These are phyloP conservation scores for Sander lucioperca DNA, from an alignment of 2,113 vertebrate genomes.

Conservation along the genomic window DNA sequence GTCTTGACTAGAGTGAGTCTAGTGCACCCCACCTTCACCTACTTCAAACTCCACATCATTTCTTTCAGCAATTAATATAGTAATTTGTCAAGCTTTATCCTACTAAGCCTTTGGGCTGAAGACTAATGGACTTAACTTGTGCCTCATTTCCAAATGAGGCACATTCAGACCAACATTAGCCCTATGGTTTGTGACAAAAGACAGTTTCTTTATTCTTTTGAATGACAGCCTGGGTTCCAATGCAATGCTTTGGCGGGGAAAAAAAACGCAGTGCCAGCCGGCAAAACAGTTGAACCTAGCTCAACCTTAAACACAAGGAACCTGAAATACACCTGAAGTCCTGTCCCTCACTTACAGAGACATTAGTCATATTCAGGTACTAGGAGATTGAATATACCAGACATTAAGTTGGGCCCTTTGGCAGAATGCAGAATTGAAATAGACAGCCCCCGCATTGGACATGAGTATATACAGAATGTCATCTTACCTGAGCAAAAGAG, in stretches of 20 bases:
- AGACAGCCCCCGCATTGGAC: background rate
- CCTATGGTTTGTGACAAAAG: background rate
- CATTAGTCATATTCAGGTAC: background rate
- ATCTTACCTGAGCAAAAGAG: conserved; percentile 87
- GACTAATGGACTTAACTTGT: background rate
- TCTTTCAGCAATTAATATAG: too few relatives aligned
- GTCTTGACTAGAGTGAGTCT: too few relatives aligned
- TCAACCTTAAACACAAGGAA: too few relatives aligned
- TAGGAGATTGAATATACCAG: background rate
- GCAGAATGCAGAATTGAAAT: background rate
- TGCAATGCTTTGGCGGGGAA: background rate
- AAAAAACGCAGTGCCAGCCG: background rate
- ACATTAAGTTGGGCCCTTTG: background rate
- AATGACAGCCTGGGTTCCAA: too few relatives aligned
- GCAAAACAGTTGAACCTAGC: too few relatives aligned
- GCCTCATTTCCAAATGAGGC: background rate
- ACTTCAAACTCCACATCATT: too few relatives aligned
- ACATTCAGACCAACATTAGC: background rate
- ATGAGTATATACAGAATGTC: background rate
- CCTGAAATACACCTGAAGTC: background rate
- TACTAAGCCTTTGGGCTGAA: too few relatives aligned
- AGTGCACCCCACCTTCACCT: too few relatives aligned
- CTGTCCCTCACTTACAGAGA: background rate
- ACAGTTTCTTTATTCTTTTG: too few relatives aligned
- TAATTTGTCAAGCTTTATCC: too few relatives aligned